Conservation (phyloP, 2,888 invertebrate species). For the Ennomos fuscantarius region DNA sequence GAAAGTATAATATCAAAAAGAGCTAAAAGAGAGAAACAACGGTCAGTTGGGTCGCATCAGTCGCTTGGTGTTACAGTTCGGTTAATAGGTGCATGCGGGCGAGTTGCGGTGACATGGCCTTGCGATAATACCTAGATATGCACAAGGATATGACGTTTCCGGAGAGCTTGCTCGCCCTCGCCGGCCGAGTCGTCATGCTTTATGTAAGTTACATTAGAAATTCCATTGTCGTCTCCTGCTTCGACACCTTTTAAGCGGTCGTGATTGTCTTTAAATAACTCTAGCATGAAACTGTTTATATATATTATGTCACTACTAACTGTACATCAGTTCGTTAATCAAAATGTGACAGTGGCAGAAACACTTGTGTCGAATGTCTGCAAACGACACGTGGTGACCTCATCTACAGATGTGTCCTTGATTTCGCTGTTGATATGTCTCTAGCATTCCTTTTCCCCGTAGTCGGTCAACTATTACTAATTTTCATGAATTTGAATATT, state of each 20-base stretch:
- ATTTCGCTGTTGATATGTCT: constrained; percentile 43
- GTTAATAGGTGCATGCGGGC: constrained; percentile 34
- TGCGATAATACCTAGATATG: constrained; percentile 46
- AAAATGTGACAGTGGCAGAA: constrained; percentile 53
- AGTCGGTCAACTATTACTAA: constrained; percentile 45
- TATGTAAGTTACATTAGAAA: constrained; percentile 53
- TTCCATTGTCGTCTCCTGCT: constrained; percentile 25
- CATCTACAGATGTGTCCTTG: constrained; percentile 44
- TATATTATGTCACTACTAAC: constrained; percentile 28
- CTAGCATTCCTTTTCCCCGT: constrained; percentile 42
- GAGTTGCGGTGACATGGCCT: constrained; percentile 58
- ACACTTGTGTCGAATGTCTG: constrained; percentile 57
- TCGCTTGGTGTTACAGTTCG: constrained; percentile 40
- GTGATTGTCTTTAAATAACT: constrained; percentile 32
- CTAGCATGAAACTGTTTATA: constrained; percentile 27
- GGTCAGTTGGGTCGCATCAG: constrained; percentile 41
- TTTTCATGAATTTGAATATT: constrained; percentile 49
- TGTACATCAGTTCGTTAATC: constrained; percentile 50
- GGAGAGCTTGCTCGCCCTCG: constrained; percentile 55
- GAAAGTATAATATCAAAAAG: constrained; percentile 33
- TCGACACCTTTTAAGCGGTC: constrained; percentile 20
- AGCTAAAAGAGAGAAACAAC: constrained; percentile 34
- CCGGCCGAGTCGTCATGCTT: constrained; percentile 51
- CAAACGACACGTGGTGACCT: constrained; percentile 50
- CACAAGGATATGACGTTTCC: constrained; percentile 57